These are phyloP conservation scores for human (Homo sapiens) DNA, from an alignment of 2,113 vertebrate genomes.

Conservation along the genomic window DNA sequence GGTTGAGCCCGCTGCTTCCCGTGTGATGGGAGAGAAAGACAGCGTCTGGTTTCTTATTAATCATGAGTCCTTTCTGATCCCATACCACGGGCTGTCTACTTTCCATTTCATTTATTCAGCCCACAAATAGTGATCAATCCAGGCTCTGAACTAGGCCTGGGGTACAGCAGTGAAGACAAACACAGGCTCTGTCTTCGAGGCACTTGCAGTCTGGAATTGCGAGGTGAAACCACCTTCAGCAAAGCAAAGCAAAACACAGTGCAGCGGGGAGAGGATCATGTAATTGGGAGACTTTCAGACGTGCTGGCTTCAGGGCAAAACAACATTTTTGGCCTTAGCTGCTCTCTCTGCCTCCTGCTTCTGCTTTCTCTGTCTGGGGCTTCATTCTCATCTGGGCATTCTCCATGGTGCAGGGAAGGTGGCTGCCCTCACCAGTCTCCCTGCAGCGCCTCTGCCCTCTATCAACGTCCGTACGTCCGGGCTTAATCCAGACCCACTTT, in stretches of 20 bases:
- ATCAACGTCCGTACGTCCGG: no score
- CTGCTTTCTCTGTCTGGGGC: background rate
- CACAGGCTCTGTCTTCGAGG: fast-evolving
- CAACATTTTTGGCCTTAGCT: background rate
- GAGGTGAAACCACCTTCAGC: background rate
- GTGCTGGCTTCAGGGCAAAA: background rate
- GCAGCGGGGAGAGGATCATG: fast-evolving
- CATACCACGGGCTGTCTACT: fast-evolving
- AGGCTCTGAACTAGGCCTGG: background rate
- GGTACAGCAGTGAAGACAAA: no score
- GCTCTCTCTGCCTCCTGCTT: background rate
- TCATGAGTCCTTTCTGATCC: background rate
- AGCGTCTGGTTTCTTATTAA: background rate
- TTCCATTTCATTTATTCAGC: background rate
- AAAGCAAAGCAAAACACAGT: background rate
- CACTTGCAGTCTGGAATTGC: background rate
- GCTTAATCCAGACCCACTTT: background rate
- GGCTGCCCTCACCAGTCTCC: background rate
- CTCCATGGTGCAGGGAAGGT: background rate
- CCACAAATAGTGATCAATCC: fast-evolving
- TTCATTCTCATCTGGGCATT: background rate
- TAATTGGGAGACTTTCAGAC: background rate
- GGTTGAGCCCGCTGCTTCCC: background rate
- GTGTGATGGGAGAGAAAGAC: background rate
- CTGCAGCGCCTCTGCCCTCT: no score